A percentile compares a stretch with the other conserved stretches of the same genome.
Evolutionary conservation across 2,113 vertebrate species (phyloP).

Genomic region (Aphelocoma coerulescens): DNA sequence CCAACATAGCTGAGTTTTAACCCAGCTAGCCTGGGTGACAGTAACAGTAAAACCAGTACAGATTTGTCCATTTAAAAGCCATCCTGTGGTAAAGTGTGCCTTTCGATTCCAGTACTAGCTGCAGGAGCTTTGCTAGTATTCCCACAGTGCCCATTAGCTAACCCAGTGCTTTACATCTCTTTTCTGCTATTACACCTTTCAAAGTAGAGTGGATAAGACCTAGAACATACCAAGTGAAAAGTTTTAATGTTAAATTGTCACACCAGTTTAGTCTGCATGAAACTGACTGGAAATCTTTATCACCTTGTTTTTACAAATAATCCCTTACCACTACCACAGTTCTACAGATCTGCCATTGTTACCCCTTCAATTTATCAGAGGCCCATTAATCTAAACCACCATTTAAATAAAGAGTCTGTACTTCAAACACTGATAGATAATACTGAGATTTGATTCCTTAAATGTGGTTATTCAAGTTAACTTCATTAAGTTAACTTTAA

Average conservation of each 20-base stretch:
- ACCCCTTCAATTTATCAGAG: background rate
- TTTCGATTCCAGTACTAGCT: background rate
- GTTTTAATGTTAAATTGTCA: background rate
- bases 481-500: background rate
- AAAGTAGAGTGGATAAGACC: background rate
- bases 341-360: background rate
- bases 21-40: background rate
- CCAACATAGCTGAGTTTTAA: background rate
- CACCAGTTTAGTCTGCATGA: background rate
- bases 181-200: background rate
- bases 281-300: background rate
- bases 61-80: background rate
- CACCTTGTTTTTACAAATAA: background rate
- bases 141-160: background rate
- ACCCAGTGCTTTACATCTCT: background rate
- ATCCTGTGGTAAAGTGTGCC: background rate
- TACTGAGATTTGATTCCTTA: background rate
- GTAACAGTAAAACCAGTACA: background rate
- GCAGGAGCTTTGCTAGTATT: background rate
- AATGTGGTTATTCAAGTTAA: background rate
- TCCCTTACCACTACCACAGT: background rate
- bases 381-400: background rate
- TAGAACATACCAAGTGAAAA: background rate
- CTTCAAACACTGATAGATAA: background rate
- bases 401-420: background rate